A percentile compares a stretch with the other conserved stretches of the same genome.
Evolutionary conservation across 30 jellyfish, hydroid and myxozoan species (phyloP).

Genomic region (Turritopsis dohrnii): DNA sequence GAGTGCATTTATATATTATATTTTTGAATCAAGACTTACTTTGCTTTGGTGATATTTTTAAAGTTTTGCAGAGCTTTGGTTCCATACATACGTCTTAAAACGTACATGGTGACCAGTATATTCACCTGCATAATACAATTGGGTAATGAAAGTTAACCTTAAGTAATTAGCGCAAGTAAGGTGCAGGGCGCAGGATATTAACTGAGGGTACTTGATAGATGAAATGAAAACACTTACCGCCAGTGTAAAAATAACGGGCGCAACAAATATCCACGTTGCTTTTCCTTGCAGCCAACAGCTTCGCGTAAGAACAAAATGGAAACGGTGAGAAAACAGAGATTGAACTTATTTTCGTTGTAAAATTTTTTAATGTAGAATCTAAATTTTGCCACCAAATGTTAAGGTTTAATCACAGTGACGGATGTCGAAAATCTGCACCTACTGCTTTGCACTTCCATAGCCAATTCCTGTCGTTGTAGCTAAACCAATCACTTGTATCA

Average conservation of each 20-base stretch:
- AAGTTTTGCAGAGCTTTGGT: not conserved
- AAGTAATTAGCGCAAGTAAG: no score
- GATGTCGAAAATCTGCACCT: not conserved
- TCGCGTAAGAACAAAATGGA: not conserved
- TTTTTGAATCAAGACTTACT: not conserved
- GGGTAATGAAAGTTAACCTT: not conserved
- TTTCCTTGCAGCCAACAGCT: constrained; percentile 2
- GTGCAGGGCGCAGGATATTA: no score
- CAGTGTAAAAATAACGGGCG: not conserved
- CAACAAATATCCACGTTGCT: not conserved
- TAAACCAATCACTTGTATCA: not conserved
- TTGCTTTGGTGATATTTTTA: not conserved
- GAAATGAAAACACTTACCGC: not conserved
- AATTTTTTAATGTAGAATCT: not conserved
- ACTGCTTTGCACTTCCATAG: not conserved
- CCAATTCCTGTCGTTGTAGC: constrained; percentile 6
- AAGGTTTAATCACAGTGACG: not conserved
- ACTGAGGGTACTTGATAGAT: not conserved
- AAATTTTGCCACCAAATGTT: no score
- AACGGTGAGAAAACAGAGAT: not conserved
- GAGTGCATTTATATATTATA: not conserved
- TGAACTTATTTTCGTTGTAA: not conserved
- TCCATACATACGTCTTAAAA: constrained; percentile 14
- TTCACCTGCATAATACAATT: not conserved
- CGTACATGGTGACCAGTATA: not conserved